These are phyloP conservation scores for Pitta sordida DNA, from an alignment of 2,113 vertebrate genomes.

Conservation along the genomic window DNA sequence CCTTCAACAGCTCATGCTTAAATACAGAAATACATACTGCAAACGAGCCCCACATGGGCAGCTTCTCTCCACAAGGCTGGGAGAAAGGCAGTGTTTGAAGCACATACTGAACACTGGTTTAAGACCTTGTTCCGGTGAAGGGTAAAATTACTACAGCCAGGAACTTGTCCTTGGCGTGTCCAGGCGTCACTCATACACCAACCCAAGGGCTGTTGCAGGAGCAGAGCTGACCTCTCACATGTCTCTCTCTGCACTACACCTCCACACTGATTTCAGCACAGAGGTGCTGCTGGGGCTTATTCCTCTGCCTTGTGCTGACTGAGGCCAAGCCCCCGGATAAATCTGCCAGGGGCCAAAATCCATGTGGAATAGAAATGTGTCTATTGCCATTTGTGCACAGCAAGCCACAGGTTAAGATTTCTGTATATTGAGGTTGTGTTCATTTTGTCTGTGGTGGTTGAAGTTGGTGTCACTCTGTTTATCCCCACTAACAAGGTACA, in stretches of 20 bases:
- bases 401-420: not conserved
- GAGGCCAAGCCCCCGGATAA: rapidly evolving
- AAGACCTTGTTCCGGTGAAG: not conserved
- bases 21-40: not conserved
- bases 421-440: not conserved
- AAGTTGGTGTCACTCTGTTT: not conserved
- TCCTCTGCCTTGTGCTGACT: not conserved
- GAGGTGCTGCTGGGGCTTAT: not conserved
- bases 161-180: rapidly evolving
- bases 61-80: not conserved
- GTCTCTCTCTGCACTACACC: not conserved
- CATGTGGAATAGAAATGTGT: not conserved
- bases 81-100: not conserved
- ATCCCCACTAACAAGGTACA: not conserved
- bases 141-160: not conserved
- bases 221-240: rapidly evolving
- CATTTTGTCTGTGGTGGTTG: not conserved
- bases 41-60: not conserved
- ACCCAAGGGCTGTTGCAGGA: not conserved
- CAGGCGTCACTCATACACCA: not conserved
- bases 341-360: not conserved
- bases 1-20: not conserved
- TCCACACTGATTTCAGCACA: not conserved
- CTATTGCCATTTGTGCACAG: rapidly evolving
- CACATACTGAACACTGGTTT: not conserved